Percentiles rank a stretch among this genome's conserved stretches.
Evolutionary conservation across 2,888 invertebrate genomes (phyloP).

Genomic region (Linnaemya tessellans): DNA sequence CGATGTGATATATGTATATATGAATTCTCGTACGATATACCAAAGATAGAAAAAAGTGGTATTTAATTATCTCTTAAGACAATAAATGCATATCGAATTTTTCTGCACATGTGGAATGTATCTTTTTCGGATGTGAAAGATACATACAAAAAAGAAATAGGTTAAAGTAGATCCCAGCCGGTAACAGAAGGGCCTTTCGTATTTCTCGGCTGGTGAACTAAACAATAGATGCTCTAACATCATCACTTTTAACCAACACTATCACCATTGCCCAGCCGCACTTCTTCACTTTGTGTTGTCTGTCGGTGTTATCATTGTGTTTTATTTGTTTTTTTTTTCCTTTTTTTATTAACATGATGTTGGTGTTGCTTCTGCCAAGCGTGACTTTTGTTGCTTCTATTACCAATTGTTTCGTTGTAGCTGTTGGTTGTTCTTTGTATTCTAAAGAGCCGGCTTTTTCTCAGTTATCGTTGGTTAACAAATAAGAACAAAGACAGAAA

Average conservation of each 20-base stretch:
- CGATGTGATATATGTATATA: too few species aligned
- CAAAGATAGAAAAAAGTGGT: too few species aligned
- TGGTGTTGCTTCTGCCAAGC: slow-evolving; percentile 68
- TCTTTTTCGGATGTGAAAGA: neutral
- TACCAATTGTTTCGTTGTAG: slow-evolving; percentile 56
- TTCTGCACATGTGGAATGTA: neutral
- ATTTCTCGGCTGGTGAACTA: neutral
- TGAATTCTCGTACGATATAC: too few species aligned
- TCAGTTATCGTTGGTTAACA: slow-evolving; percentile 48
- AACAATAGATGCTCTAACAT: slow-evolving; percentile 54
- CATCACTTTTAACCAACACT: slow-evolving; percentile 62
- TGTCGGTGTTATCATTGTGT: slow-evolving; percentile 42
- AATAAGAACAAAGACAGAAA: slow-evolving; percentile 34
- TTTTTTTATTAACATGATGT: slow-evolving; percentile 33
- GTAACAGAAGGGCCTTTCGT: neutral
- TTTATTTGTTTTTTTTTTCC: slow-evolving; percentile 18
- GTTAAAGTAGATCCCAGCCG: neutral
- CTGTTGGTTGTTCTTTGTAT: slow-evolving; percentile 52
- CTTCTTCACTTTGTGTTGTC: slow-evolving; percentile 54
- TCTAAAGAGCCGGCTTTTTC: slow-evolving; percentile 65
- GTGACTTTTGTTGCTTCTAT: slow-evolving; percentile 70
- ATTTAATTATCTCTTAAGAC: too few species aligned
- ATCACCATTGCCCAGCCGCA: slow-evolving; percentile 24
- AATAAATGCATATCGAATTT: neutral
- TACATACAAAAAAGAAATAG: neutral